Evolutionary conservation across 1,140 invertebrate genomes (phyloP).

Genomic region (Nebria ingens): DNA sequence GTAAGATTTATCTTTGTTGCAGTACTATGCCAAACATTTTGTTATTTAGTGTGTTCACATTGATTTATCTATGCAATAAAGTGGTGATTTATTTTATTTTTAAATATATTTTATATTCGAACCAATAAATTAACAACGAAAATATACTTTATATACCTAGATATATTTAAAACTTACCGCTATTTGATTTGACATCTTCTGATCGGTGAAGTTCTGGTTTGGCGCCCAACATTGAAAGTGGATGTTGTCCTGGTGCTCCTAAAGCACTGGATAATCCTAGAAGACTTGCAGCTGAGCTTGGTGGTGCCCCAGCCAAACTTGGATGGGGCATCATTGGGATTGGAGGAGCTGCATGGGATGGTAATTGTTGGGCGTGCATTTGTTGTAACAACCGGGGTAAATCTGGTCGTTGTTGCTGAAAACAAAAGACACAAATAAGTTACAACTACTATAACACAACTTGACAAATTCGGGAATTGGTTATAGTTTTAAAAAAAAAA

Average conservation of each 20-base stretch:
- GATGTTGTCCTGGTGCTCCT: slow-evolving; percentile 47
- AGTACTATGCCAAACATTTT: no score
- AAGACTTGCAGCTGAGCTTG: slow-evolving; percentile 40
- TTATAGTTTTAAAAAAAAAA: no score
- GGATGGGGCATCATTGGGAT: slow-evolving; percentile 65
- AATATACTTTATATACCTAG: no score
- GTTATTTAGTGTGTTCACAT: no score
- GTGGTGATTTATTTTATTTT: no score
- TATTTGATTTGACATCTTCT: slow-evolving; percentile 53
- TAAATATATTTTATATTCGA: no score
- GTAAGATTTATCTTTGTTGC: no score
- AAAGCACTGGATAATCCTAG: slow-evolving; percentile 43
- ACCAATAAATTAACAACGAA: no score
- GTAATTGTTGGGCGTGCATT: slow-evolving; percentile 84
- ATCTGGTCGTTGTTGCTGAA: slow-evolving; percentile 68
- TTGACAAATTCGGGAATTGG: no score
- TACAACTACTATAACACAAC: no score
- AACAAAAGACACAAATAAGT: slow-evolving; percentile 22
- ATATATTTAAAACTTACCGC: no score
- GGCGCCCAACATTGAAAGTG: slow-evolving; percentile 52
- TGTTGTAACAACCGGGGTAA: slow-evolving; percentile 69
- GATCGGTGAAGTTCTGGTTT: slow-evolving; percentile 62
- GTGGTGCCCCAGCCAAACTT: slow-evolving; percentile 53
- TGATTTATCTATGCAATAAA: no score
- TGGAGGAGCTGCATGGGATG: slow-evolving; percentile 60